A percentile compares a stretch with the other conserved stretches of the same genome.
Evolutionary conservation across 2,797 vertebrate species (phyloP).

Genomic region (Meda fulgida): DNA sequence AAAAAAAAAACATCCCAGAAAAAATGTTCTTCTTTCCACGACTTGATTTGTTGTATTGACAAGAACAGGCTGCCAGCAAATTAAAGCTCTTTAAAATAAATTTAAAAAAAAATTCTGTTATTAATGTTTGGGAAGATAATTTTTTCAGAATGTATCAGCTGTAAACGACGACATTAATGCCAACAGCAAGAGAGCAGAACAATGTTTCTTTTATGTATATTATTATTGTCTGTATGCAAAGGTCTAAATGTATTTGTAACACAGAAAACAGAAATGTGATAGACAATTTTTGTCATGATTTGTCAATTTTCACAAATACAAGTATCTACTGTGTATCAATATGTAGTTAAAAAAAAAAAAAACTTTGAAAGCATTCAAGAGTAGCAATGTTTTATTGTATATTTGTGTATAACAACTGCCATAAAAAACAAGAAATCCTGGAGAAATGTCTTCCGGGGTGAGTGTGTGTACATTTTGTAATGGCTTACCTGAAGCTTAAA

Average conservation of each 20-base stretch:
- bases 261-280: not conserved
- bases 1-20: not conserved
- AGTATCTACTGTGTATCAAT: slow-evolving; percentile 31
- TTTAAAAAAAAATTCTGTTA: too few relatives aligned
- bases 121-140: not conserved
- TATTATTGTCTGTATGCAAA: slow-evolving; percentile 20
- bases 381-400: slow-evolving; percentile 51
- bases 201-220: slow-evolving; percentile 11
- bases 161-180: not conserved
- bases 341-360: slow-evolving; percentile 10
- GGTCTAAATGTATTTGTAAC: slow-evolving; percentile 31
- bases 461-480: slow-evolving; percentile 35
- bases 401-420: slow-evolving; percentile 44
- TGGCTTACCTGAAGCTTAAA: slow-evolving; percentile 12
- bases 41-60: not conserved
- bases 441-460: slow-evolving; percentile 32
- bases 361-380: slow-evolving; percentile 24
- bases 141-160: slow-evolving; percentile 8
- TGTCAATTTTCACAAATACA: slow-evolving; percentile 14
- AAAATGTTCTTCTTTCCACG: not conserved
- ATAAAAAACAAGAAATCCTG: slow-evolving; percentile 42
- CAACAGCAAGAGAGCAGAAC: slow-evolving; percentile 24
- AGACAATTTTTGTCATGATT: slow-evolving; percentile 20
- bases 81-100: not conserved
- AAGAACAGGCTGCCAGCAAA: slow-evolving; percentile 8